Conservation (phyloP, 2,113 vertebrate genomes). For the Fregetta grallaria region DNA sequence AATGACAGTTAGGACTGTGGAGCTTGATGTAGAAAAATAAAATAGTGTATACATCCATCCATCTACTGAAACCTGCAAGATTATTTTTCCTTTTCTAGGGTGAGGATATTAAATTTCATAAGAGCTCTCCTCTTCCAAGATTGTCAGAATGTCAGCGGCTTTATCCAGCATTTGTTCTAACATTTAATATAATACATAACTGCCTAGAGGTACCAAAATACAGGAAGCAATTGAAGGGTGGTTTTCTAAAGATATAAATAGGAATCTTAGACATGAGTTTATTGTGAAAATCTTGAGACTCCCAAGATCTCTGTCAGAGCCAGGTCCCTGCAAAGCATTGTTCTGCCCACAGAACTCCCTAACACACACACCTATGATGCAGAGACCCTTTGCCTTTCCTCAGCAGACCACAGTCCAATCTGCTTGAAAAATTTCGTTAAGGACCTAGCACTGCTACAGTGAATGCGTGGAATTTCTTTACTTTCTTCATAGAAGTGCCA, state of each 20-base stretch:
- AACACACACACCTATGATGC: background rate
- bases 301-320: background rate
- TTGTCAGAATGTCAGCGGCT: background rate
- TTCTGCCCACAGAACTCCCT: background rate
- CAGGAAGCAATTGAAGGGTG: background rate
- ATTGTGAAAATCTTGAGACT: background rate
- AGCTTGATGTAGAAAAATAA: conserved; percentile 30
- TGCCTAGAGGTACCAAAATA: background rate
- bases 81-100: conserved; percentile 42
- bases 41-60: conserved; percentile 25
- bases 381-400: background rate
- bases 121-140: conserved; percentile 4
- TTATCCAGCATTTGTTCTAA: conserved; percentile 13
- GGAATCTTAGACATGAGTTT: background rate
- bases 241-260: conserved; percentile 6
- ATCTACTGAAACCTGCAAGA: conserved; percentile 44
- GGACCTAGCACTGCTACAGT: background rate
- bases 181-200: background rate
- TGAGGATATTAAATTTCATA: conserved; percentile 26
- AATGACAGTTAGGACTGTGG: conserved; percentile 49
- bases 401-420: background rate
- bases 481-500: background rate
- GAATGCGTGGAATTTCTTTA: background rate
- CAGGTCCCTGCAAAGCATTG: background rate
- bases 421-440: background rate